phyloP scores from a whole-genome alignment of 2,888 invertebrate species.

The Agapostemon virescens region DNA sequence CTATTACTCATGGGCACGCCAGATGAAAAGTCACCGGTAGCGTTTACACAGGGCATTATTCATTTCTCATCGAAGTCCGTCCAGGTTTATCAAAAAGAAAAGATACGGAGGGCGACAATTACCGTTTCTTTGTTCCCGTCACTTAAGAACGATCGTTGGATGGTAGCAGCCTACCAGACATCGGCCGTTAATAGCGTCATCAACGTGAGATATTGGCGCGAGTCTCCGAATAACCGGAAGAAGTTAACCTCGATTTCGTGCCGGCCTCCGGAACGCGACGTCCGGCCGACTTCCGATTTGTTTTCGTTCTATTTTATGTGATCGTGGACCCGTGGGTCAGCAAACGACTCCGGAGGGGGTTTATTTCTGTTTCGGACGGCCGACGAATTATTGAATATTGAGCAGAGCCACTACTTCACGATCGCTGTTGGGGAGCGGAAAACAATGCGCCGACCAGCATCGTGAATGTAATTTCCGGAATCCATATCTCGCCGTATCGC shows the following conservation, averaged over 20 bases:
- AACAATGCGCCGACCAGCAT: slow-evolving; percentile 49
- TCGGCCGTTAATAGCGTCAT: slow-evolving; percentile 65
- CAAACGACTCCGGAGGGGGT: slow-evolving; percentile 53
- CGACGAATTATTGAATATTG: slow-evolving; percentile 72
- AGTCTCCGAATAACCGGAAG: slow-evolving; percentile 73
- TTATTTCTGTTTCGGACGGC: slow-evolving; percentile 32
- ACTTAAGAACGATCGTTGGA: slow-evolving; percentile 47
- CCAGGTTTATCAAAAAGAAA: not conserved
- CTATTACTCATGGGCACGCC: not conserved
- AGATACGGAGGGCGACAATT: slow-evolving; percentile 39
- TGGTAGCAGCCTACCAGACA: slow-evolving; percentile 13
- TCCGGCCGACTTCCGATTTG: slow-evolving; percentile 75
- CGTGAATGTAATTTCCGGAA: slow-evolving; percentile 43
- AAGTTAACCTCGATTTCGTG: slow-evolving; percentile 78
- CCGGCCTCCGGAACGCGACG: slow-evolving; percentile 71
- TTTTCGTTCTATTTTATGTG: slow-evolving; percentile 76
- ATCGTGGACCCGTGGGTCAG: slow-evolving; percentile 42
- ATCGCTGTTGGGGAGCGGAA: slow-evolving; percentile 46
- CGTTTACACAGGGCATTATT: slow-evolving; percentile 27
- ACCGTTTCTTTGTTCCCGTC: slow-evolving; percentile 50
- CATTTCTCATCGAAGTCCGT: slow-evolving; percentile 17
- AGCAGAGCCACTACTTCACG: slow-evolving; percentile 62
- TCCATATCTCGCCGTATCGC: slow-evolving; percentile 13
- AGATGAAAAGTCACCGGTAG: slow-evolving; percentile 37
- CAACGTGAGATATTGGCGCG: slow-evolving; percentile 64